Percentiles rank a stretch among this genome's conserved stretches.
These are phyloP conservation scores for Phalacrocorax brasilianus DNA, from an alignment of 2,113 vertebrate species.

Conservation along the genomic window DNA sequence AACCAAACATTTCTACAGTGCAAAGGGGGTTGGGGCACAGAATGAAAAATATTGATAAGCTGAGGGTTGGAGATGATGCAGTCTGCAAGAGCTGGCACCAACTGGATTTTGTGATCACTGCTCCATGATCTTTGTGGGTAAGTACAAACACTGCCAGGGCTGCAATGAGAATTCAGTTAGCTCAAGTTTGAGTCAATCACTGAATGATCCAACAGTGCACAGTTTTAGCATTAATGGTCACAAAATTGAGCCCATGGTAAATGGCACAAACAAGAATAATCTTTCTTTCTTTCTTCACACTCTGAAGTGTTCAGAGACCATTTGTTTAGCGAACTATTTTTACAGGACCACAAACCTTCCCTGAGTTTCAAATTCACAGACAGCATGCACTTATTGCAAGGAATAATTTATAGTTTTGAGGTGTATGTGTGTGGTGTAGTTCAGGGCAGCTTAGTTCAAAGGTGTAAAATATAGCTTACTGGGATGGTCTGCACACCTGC, in stretches of 20 bases:
- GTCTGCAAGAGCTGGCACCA: background rate
- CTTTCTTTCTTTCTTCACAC: no score
- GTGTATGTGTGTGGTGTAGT: background rate
- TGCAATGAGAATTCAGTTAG: background rate
- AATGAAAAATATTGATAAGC: background rate
- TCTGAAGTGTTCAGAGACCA: background rate
- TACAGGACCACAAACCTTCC: background rate
- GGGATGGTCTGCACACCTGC: background rate
- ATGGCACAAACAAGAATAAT: background rate
- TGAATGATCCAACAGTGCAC: background rate
- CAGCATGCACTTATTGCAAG: background rate
- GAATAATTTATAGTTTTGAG: background rate
- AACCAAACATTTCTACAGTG: background rate
- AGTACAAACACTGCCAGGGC: rapidly evolving
- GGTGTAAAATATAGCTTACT: background rate
- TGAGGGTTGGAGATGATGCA: background rate
- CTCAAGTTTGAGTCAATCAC: background rate
- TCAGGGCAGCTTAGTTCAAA: background rate
- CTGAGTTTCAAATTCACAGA: background rate
- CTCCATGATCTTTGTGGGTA: background rate
- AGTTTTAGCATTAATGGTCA: background rate
- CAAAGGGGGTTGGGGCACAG: background rate
- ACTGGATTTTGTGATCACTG: background rate
- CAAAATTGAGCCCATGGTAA: background rate
- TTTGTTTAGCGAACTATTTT: background rate